Conservation (phyloP, 2,797 vertebrate species). For the Nasua narica region DNA sequence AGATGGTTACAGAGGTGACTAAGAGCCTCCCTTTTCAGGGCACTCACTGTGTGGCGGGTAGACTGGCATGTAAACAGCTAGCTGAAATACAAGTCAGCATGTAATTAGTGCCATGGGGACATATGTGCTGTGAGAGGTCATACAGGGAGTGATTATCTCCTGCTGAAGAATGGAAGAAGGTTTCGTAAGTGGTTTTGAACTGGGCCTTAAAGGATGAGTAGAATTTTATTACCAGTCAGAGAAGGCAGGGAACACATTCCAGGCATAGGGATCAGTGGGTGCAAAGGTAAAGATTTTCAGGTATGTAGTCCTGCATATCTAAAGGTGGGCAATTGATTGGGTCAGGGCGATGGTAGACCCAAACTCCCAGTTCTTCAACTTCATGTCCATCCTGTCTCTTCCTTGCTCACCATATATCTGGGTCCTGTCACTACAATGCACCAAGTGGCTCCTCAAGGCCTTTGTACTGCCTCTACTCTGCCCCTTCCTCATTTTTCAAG, state of each 20-base stretch:
- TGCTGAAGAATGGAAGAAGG: not conserved
- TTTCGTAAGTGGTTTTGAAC: constrained; percentile 26
- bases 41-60: not conserved
- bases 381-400: not conserved
- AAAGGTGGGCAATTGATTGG: not conserved
- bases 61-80: constrained; percentile 38
- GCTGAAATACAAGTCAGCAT: not conserved
- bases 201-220: constrained; percentile 21
- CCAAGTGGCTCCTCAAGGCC: not conserved
- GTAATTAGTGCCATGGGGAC: constrained; percentile 8
- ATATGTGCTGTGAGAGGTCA: not conserved
- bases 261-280: not conserved
- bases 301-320: not conserved
- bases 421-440: not conserved
- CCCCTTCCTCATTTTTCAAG: not conserved
- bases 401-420: not conserved
- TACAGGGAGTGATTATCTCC: constrained; percentile 25
- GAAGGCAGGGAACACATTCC: constrained; percentile 11
- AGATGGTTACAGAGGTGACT: constrained; percentile 26
- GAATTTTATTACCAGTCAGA: not conserved
- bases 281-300: not conserved
- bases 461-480: not conserved
- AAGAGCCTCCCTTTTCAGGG: not conserved
- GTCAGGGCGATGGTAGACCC: not conserved
- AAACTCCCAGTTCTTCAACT: not conserved